Conservation (phyloP, 2,113 vertebrate species). For the Mormyrus iriodes region DNA sequence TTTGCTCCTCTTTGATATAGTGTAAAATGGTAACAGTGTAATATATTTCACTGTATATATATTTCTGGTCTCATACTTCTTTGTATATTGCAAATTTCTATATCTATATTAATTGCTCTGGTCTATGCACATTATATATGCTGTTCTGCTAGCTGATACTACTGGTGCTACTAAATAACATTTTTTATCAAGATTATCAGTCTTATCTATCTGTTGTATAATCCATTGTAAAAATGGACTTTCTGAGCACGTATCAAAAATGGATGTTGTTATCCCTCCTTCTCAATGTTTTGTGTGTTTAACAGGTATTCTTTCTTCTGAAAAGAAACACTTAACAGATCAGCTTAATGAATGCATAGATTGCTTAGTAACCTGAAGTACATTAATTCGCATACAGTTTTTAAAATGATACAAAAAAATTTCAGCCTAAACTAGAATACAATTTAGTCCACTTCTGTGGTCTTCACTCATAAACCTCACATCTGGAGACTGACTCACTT, state of each 20-base stretch:
- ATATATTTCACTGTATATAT: background rate
- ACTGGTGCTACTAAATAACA: background rate
- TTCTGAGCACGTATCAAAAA: background rate
- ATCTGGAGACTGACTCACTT: background rate
- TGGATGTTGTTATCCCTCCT: too few species aligned
- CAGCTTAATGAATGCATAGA: background rate
- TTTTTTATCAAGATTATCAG: background rate
- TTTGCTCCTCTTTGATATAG: background rate
- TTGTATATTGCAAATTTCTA: background rate
- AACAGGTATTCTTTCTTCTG: background rate
- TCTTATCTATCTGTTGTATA: background rate
- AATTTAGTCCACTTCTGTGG: background rate
- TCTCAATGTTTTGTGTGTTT: background rate
- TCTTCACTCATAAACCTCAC: background rate
- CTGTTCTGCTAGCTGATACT: background rate
- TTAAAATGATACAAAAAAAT: background rate
- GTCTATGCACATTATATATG: background rate
- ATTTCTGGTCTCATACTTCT: background rate
- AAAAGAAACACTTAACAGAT: background rate
- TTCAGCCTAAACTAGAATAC: background rate
- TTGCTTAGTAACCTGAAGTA: background rate
- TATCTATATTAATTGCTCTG: background rate
- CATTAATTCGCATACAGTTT: background rate
- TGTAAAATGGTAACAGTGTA: too few species aligned
- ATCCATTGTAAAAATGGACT: background rate